Evolutionary conservation across 1,140 invertebrate genomes (phyloP).

Genomic region (Camponotus pennsylvanicus): DNA sequence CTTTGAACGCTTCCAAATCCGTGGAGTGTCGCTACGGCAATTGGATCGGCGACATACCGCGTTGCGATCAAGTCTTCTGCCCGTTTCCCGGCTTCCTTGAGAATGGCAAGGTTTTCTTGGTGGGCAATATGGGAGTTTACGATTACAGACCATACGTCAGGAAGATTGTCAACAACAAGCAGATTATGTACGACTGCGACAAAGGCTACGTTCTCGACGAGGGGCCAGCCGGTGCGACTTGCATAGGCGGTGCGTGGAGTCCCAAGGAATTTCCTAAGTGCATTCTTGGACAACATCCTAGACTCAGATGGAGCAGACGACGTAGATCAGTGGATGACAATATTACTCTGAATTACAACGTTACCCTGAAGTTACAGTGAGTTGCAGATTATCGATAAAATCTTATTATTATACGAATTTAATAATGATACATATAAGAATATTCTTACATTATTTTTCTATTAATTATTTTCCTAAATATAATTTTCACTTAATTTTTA

Average conservation of each 20-base stretch:
- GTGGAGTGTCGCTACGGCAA: constrained; percentile 96
- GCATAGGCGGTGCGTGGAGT: constrained; percentile 95
- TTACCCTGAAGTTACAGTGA: constrained; percentile 43
- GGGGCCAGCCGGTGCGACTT: constrained; percentile 97
- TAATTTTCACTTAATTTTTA: not conserved
- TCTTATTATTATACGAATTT: not conserved
- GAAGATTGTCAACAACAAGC: constrained; percentile 96
- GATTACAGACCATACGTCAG: constrained; percentile 98
- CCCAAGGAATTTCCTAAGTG: constrained; percentile 92
- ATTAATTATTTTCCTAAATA: not conserved
- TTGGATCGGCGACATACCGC: constrained; percentile 95
- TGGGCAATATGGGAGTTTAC: constrained; percentile 98
- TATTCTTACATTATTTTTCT: no score
- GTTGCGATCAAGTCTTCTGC: constrained; percentile 95
- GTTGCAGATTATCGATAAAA: constrained; percentile 62
- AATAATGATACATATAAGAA: not conserved
- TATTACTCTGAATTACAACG: constrained; percentile 65
- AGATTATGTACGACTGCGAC: constrained; percentile 98
- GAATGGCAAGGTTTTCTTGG: constrained; percentile 96
- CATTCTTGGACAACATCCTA: constrained; percentile 93
- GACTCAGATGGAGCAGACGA: constrained; percentile 92
- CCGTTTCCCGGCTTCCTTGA: constrained; percentile 96
- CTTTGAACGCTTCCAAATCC: constrained; percentile 85
- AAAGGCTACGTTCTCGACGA: constrained; percentile 95
- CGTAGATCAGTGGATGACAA: constrained; percentile 87